Evolutionary conservation across 2,888 invertebrate genomes (phyloP).

Genomic region (Epinotia ramella): DNA sequence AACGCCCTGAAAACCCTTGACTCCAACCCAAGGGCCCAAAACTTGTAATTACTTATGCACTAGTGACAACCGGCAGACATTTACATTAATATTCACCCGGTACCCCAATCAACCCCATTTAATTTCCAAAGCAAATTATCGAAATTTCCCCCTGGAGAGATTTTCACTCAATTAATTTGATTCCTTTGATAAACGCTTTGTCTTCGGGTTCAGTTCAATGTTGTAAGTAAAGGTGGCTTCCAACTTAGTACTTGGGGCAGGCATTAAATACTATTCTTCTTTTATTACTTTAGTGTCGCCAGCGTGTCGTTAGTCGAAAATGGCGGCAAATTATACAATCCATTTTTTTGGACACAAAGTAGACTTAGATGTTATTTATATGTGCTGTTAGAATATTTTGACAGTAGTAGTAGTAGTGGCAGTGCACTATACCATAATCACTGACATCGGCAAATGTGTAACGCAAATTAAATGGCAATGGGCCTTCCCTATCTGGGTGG

Average conservation of each 20-base stretch:
- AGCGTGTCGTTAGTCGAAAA: no score
- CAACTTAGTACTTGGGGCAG: neutral
- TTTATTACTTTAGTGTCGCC: no score
- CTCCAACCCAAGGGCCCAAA: slow-evolving; percentile 10
- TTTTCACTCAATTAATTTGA: slow-evolving; percentile 37
- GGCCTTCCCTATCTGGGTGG: no score
- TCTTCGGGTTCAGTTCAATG: slow-evolving; percentile 1
- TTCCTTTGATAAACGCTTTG: slow-evolving; percentile 31
- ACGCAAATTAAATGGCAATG: no score
- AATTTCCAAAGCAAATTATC: slow-evolving; percentile 36
- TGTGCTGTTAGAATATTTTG: no score
- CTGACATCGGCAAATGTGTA: no score
- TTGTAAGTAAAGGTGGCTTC: neutral
- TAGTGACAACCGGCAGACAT: slow-evolving; percentile 28
- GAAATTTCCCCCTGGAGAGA: slow-evolving; percentile 30
- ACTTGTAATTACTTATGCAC: slow-evolving; percentile 31
- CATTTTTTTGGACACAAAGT: no score
- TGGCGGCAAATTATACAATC: no score
- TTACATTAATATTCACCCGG: slow-evolving; percentile 26
- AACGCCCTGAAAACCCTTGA: slow-evolving; percentile 1
- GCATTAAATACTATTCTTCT: neutral
- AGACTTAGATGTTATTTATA: no score
- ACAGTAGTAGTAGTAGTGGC: no score
- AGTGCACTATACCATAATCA: no score
- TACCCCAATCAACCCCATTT: slow-evolving; percentile 30